phyloP scores from a whole-genome alignment of 1,140 invertebrate species.

The Bursaphelenchus mucronatus region DNA sequence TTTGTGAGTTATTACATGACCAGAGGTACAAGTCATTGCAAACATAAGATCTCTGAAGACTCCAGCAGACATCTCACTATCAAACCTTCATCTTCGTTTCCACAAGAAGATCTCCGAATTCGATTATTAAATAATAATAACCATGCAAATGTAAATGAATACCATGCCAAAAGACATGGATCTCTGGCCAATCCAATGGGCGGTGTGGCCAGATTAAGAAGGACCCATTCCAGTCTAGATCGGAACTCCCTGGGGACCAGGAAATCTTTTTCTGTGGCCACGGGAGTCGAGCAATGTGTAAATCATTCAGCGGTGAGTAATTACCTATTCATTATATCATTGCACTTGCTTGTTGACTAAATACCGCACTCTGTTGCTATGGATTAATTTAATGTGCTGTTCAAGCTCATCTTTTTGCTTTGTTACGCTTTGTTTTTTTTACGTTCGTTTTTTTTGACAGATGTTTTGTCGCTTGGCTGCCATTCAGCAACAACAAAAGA shows the following conservation, averaged over 20 bases:
- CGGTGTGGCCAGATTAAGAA: no score
- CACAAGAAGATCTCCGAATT: constrained; percentile 6
- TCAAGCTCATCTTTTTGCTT: background rate
- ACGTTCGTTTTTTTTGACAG: constrained; percentile 1
- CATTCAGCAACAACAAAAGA: background rate
- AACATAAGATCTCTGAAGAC: constrained; percentile 21
- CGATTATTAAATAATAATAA: constrained; percentile 6
- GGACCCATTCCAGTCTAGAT: no score
- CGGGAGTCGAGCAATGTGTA: constrained; percentile 20
- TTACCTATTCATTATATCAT: background rate
- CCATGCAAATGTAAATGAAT: background rate
- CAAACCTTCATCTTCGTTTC: background rate
- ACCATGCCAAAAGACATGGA: background rate
- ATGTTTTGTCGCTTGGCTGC: constrained; percentile 20
- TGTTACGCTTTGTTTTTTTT: background rate
- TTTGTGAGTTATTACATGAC: constrained; percentile 59
- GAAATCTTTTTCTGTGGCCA: constrained; percentile 7
- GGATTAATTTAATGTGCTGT: constrained; percentile 2
- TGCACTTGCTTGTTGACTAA: background rate
- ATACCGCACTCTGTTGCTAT: background rate
- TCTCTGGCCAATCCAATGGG: no score
- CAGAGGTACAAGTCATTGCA: constrained; percentile 25
- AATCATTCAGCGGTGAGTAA: constrained; percentile 24
- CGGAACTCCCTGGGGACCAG: no score
- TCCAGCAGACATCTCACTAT: constrained; percentile 10